Evolutionary conservation across 2,888 invertebrate species (phyloP), one percentile per base, ranked within the genome.

Genomic region (Patella ulyssiponensis): DNA sequence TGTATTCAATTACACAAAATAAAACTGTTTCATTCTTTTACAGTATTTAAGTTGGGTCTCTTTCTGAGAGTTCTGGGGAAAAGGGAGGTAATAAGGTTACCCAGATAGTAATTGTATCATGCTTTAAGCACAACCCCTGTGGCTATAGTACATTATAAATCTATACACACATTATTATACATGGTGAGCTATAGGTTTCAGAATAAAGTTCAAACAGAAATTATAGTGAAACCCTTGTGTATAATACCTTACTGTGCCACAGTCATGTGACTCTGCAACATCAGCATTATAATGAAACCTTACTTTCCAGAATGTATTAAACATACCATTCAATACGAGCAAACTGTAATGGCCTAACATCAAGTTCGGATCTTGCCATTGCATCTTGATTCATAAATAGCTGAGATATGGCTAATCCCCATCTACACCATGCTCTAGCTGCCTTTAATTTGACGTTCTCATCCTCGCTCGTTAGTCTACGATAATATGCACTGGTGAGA

Each of bases 251-350:
- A 7, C 20, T 14, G 12, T 54, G 73, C 1, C 11, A 7, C 12
- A 52, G 11, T 17, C 11, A 27, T 54, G 54, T 73, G 12, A 54
- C 11, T 12, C 11, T n/a, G 1, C 20, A 64, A 20, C 20, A 64
- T 23, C 7, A 20, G 20, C 44, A 44, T 9, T 44, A 9, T 9
- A 44, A 44, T 44, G 44, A 44, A 44, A 44, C 44, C 44, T 9
- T 64, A 64, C 0, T 64, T 23, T 20, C 12, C n/a, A 64, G 1
- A n/a, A 23, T 64, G 20, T 14, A 51, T 27, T 20, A 51, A 12
- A 74, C 78, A 79, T 77, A 86, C 89, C 89, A 85, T 81, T 90
- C 90, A 77, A 90, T 89, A 20, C 90, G 83, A 52, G 90, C 88
- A 85, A 88, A 89, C 81, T 88, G 88, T 23, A 88, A 82, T 7